These are phyloP conservation scores for Chloroceryle amazona DNA, from an alignment of 2,797 vertebrate genomes.

Conservation along the genomic window DNA sequence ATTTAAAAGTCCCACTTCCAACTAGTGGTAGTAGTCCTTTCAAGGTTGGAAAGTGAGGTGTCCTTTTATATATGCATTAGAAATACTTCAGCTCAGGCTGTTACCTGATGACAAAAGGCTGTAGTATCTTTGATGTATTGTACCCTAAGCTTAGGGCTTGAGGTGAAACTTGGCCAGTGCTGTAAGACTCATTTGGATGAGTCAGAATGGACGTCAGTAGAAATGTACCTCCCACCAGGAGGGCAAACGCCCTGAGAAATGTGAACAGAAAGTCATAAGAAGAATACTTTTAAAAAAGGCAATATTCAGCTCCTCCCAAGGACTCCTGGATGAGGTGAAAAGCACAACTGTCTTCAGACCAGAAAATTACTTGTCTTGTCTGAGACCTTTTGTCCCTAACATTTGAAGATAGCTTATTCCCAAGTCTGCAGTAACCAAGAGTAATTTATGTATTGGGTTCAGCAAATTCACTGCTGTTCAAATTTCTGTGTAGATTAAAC, in stretches of 20 bases:
- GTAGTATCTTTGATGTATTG: neutral
- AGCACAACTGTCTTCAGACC: neutral
- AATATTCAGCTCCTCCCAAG: neutral
- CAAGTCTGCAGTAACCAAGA: neutral
- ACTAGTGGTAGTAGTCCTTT: neutral
- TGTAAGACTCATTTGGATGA: neutral
- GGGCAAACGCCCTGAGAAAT: neutral
- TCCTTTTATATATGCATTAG: neutral
- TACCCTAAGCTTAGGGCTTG: neutral
- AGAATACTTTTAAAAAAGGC: neutral
- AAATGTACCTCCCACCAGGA: neutral
- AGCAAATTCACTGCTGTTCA: neutral
- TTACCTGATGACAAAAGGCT: neutral
- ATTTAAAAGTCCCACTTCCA: neutral
- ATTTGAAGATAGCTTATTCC: neutral
- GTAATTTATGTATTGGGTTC: neutral
- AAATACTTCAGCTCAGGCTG: neutral
- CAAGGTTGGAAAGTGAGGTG: neutral
- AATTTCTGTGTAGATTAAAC: neutral
- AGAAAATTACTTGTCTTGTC: neutral
- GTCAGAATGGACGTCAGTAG: neutral
- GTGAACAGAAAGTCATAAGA: neutral
- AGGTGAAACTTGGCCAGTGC: neutral
- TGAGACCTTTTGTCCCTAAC: neutral
- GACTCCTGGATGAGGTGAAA: neutral